Evolutionary conservation across 2,113 vertebrate species (phyloP).

Genomic region (Dipodomys merriami): DNA sequence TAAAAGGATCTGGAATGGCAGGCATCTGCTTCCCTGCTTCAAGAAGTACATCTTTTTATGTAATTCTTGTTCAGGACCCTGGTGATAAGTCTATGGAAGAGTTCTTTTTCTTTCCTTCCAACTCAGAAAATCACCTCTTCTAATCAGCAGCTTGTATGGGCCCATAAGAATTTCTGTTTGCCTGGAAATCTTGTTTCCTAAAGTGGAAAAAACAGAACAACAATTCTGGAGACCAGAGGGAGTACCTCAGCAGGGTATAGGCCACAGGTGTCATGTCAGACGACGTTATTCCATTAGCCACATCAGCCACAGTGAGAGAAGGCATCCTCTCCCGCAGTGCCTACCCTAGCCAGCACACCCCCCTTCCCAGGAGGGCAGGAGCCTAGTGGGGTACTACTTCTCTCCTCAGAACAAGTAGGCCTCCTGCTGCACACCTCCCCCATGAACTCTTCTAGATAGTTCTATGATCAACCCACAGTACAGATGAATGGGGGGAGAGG

Average conservation of each 20-base stretch:
- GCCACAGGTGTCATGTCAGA: accelerated
- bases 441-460: not conserved
- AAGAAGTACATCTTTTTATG: not conserved
- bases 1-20: not conserved
- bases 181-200: not conserved
- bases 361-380: not conserved
- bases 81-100: not conserved
- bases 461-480: not conserved
- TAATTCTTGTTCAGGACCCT: not conserved
- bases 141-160: not conserved
- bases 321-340: not conserved
- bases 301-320: not conserved
- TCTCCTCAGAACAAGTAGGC: not conserved
- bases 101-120: not conserved
- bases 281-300: not conserved
- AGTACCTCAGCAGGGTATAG: not conserved
- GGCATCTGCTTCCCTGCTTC: not conserved
- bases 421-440: not conserved
- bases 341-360: accelerated
- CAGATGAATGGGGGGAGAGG: not conserved
- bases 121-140: not conserved
- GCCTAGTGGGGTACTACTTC: accelerated
- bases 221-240: not conserved
- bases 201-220: not conserved
- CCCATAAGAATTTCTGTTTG: not conserved